Conservation (phyloP, 2,888 invertebrate genomes). For the Dryobota labecula region DNA sequence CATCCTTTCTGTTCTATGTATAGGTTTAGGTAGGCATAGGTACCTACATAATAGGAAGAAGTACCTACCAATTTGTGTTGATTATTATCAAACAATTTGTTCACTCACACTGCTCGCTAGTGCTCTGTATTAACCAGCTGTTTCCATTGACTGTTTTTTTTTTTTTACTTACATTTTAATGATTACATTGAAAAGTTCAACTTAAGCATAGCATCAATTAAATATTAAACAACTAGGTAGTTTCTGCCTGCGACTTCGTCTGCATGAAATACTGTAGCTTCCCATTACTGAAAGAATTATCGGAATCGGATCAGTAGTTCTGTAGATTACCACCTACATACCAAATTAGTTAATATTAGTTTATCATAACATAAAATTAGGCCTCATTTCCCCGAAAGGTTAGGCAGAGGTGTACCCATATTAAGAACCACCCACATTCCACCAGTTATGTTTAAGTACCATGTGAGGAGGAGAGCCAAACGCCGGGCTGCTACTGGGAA, state of each 20-base stretch:
- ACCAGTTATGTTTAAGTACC: neutral
- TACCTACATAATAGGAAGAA: too few species aligned
- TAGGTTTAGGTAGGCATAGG: neutral
- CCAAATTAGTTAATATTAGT: neutral
- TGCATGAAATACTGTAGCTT: too few species aligned
- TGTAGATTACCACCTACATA: too few species aligned
- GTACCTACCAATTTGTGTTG: too few species aligned
- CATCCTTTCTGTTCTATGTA: neutral
- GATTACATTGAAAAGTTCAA: neutral
- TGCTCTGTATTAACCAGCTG: neutral
- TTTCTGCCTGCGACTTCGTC: too few species aligned
- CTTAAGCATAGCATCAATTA: neutral
- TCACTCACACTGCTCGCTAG: neutral
- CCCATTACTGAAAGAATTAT: too few species aligned
- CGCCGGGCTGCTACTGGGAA: too few species aligned
- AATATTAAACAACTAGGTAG: neutral
- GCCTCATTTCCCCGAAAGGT: too few species aligned
- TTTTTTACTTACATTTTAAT: neutral
- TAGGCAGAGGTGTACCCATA: too few species aligned
- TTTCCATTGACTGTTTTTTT: neutral
- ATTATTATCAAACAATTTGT: neutral
- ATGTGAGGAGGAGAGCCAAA: too few species aligned
- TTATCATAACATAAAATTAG: too few species aligned
- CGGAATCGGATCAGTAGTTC: too few species aligned
- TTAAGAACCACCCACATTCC: neutral